Evolutionary conservation across 2,888 invertebrate genomes (phyloP), one percentile per base, ranked within the genome.

Genomic region (Calameuta idolon): DNA sequence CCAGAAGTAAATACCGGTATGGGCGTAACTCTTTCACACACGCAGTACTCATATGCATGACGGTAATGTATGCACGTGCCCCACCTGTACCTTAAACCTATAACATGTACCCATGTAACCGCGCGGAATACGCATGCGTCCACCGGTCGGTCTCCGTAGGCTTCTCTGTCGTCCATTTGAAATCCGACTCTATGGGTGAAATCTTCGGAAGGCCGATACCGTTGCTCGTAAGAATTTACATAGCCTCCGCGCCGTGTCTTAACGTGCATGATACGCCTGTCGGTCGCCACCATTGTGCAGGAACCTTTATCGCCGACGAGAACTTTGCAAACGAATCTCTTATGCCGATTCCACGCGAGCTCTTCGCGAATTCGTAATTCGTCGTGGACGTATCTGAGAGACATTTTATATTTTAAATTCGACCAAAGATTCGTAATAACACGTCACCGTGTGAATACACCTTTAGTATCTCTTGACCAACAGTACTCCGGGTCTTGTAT

Each of bases 181-280:
- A 78, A 80, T 81, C 74, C 76, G 75, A 80, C 78, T 82, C 73
- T 82, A 79, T 35, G 82, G 82, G 81, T 76, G 80, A 84, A 81
- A 81, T 82, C 79, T 79, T 80, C 55, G 55, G 73, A n/a, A n/a
- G 80, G 79, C 74, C 76, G 77, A 77, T 85, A 83, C 85, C 85
- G 83, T 84, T 83, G 85, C 79, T 73, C 55, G 23, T 9, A 55
- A 23, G 55, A 55, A 55, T 55, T 9, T 9, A 55, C 23, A 15
- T 55, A 23, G 15, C 23, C 23, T 1, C 9, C 23, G 55, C 55
- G 23, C 55, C 1, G 9, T 23, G 55, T 55, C 55, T 55, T 5
- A 1, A n/a, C n/a, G n/a, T n/a, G n/a, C n/a, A n/a, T n/a, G n/a
- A n/a, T n/a, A n/a, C n/a, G n/a, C n/a, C n/a, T n/a, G n/a, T n/a